phyloP scores from a whole-genome alignment of 2,113 vertebrate genomes.

The Cranoglanis bouderius region DNA sequence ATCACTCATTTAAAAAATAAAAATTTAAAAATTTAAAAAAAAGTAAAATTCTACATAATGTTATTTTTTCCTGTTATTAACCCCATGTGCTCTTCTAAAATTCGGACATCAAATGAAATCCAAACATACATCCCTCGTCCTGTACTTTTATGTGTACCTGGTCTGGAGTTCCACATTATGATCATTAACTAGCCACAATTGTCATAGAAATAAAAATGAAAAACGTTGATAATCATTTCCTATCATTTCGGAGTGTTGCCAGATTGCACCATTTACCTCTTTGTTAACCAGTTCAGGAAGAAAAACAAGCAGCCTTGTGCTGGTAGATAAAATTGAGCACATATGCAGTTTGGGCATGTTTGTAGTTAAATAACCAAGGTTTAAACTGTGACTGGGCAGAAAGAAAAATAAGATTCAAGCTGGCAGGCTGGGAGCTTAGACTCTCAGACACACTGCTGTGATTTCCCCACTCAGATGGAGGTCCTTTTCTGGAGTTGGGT shows the following conservation, averaged over 20 bases:
- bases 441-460: constrained; percentile 4
- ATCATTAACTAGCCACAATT: background rate
- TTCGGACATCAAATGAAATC: background rate
- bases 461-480: background rate
- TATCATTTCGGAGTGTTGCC: background rate
- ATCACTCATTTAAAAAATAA: background rate
- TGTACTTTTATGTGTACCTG: background rate
- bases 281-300: background rate
- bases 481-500: background rate
- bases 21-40: too few species aligned
- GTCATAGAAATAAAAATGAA: background rate
- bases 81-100: background rate
- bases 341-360: background rate
- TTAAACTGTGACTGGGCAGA: background rate
- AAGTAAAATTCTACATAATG: background rate
- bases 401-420: background rate
- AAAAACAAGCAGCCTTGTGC: background rate
- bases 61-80: background rate
- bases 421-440: background rate
- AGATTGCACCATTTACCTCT: background rate
- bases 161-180: too few species aligned
- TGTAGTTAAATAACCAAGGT: background rate
- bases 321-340: background rate
- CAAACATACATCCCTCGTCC: background rate
- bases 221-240: background rate